Conservation (phyloP, 2,113 vertebrate genomes). For the Merops nubicus region DNA sequence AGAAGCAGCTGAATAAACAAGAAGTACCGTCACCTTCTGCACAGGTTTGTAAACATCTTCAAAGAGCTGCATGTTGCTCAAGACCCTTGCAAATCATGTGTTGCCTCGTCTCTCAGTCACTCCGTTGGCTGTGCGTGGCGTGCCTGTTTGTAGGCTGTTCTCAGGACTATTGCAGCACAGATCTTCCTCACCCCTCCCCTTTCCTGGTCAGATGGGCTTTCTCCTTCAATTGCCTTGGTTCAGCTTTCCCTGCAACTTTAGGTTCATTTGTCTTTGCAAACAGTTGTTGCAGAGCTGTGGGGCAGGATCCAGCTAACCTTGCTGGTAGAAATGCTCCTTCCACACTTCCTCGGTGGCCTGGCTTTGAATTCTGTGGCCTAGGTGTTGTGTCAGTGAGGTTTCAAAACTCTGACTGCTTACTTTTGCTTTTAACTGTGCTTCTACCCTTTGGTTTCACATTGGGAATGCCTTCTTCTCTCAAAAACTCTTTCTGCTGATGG, state of each 20-base stretch:
- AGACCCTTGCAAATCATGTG: not conserved
- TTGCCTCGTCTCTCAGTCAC: not conserved
- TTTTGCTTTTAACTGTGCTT: not conserved
- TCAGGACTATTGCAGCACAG: slow-evolving; percentile 24
- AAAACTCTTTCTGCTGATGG: not conserved
- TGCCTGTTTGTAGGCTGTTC: not conserved
- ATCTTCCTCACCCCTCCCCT: not conserved
- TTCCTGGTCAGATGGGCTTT: not conserved
- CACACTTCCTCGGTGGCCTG: not conserved
- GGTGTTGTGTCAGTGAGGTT: not conserved
- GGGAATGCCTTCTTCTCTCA: not conserved
- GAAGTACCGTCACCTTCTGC: not conserved
- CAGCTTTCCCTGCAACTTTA: not conserved
- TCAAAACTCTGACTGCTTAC: not conserved
- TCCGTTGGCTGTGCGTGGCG: not conserved
- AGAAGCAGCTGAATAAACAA: slow-evolving; percentile 49
- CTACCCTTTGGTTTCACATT: not conserved
- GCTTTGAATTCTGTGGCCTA: not conserved
- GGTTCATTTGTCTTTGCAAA: not conserved
- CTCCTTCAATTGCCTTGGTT: not conserved
- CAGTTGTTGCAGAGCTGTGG: not conserved
- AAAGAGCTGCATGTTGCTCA: slow-evolving; percentile 40
- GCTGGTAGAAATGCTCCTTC: not conserved
- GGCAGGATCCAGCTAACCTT: not conserved
- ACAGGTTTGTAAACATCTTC: slow-evolving; percentile 58